Base-by-base conservation (phyloP, 2,113 vertebrate species). In the Sarotherodon lohbergeri region DNA sequence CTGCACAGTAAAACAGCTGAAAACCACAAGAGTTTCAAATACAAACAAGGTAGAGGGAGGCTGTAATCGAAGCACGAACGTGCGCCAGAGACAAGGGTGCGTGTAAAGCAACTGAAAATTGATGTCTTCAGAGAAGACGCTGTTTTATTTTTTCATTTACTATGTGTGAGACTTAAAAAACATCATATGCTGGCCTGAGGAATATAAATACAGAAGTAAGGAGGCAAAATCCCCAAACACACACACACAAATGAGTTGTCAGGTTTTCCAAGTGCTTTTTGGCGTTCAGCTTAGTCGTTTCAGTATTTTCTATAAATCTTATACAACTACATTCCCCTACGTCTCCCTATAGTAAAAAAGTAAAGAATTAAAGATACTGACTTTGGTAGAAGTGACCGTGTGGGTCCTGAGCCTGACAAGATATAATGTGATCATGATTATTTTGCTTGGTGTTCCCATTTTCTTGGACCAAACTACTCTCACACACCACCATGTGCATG, bases 1-100 rank as follows among this genome's bases (percentile, higher is more conserved):
- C 80, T 91, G 87, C 89, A 87, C 73, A 73, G 92, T 91, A 86
- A 94, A 95, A 93, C 93, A 95, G 94, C 95, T 89, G 85, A 90
- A 93, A 96, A 92, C 85, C 91, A 86, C 85, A 29, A 91, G 91
- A 82, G 88, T 80, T 84, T 83, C 79, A 57, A 81, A 87, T 82
- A 57, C 87, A 90, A 91, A 90, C 61, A 91, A 52, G 91, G 82
- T 32, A 83, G 79, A 85, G 68, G n/a, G 56, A 81, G 41, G 81
- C 41, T 84, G 80, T 86, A 85, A 83, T 78, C 76, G 82, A 88
- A 93, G 43, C 73, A 57, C 76, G 39, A 71, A 59, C 81, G 3
- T 43, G 68, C 87, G 73, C 43, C 29, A 56, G 55, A 88, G 84
- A 81, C 39, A 56, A 55, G 29, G 16, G 41, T 22, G 29, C 43